phyloP scores from a whole-genome alignment of 1,140 invertebrate species.

The Aphaenogaster rudis region DNA sequence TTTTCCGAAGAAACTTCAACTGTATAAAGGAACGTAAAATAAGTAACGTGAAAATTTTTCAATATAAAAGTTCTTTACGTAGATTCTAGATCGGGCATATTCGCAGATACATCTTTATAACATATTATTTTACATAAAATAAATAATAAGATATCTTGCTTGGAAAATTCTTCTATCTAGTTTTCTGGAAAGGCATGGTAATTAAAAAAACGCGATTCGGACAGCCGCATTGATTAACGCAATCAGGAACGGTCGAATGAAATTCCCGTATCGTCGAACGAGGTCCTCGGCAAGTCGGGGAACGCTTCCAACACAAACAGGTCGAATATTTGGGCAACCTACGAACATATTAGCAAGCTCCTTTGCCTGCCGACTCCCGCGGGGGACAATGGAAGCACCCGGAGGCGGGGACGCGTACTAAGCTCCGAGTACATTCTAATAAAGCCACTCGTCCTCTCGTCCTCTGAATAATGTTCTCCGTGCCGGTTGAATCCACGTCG shows the following conservation, averaged over 20 bases:
- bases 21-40: background rate
- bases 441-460: slow-evolving; percentile 72
- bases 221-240: slow-evolving; percentile 13
- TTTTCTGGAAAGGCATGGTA: background rate
- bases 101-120: background rate
- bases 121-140: background rate
- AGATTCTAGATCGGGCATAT: background rate
- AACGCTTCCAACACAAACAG: slow-evolving; percentile 47
- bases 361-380: slow-evolving; percentile 56
- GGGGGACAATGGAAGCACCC: slow-evolving; percentile 47
- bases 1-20: background rate
- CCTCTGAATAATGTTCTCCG: slow-evolving; percentile 73
- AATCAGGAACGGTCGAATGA: slow-evolving; percentile 5
- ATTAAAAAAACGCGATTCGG: slow-evolving; percentile 8
- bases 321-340: slow-evolving; percentile 61
- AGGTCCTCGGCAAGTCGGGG: background rate
- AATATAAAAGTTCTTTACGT: background rate
- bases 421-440: slow-evolving; percentile 69
- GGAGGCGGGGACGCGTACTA: slow-evolving; percentile 40
- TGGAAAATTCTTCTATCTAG: background rate
- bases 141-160: background rate
- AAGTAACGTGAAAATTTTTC: background rate
- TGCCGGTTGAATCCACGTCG: slow-evolving; percentile 54
- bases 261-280: slow-evolving; percentile 44
- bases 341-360: slow-evolving; percentile 64